Conservation (phyloP, 2,888 invertebrate genomes). For the Cataglyphis altisquamis region DNA sequence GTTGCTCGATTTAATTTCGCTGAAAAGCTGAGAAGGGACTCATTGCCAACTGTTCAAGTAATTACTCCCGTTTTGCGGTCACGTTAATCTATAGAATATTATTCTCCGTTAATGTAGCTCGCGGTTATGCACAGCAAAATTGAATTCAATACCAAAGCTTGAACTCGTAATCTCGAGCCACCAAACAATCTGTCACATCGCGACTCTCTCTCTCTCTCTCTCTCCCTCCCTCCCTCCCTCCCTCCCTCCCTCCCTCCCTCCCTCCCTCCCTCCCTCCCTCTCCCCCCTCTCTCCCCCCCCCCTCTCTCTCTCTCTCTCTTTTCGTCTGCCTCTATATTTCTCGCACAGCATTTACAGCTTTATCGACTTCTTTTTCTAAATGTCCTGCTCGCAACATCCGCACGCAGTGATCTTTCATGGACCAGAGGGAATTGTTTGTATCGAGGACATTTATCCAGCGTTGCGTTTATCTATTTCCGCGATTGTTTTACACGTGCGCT, state of each 20-base stretch:
- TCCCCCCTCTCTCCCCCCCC: slow-evolving; percentile 28
- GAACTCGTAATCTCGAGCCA: slow-evolving; percentile 39
- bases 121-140: slow-evolving; percentile 44
- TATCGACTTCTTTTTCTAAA: slow-evolving; percentile 41
- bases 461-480: slow-evolving; percentile 13
- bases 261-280: slow-evolving; percentile 59
- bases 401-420: slow-evolving; percentile 57
- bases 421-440: slow-evolving; percentile 56
- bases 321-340: background rate
- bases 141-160: slow-evolving; percentile 50
- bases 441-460: slow-evolving; percentile 57
- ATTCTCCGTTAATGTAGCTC: slow-evolving; percentile 33
- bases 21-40: slow-evolving; percentile 38
- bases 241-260: slow-evolving; percentile 35
- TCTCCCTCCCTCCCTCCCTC: too few relatives aligned
- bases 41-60: slow-evolving; percentile 44
- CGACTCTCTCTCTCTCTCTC: background rate
- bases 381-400: slow-evolving; percentile 6
- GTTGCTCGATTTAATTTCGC: slow-evolving; percentile 25
- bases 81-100: slow-evolving; percentile 54
- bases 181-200: slow-evolving; percentile 16
- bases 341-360: slow-evolving; percentile 23
- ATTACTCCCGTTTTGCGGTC: slow-evolving; percentile 51
- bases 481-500: slow-evolving; percentile 14
- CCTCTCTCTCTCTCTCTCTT: background rate